Evolutionary conservation across 2,113 vertebrate species (phyloP).

Genomic region (Ophthalmolycus amberensis): DNA sequence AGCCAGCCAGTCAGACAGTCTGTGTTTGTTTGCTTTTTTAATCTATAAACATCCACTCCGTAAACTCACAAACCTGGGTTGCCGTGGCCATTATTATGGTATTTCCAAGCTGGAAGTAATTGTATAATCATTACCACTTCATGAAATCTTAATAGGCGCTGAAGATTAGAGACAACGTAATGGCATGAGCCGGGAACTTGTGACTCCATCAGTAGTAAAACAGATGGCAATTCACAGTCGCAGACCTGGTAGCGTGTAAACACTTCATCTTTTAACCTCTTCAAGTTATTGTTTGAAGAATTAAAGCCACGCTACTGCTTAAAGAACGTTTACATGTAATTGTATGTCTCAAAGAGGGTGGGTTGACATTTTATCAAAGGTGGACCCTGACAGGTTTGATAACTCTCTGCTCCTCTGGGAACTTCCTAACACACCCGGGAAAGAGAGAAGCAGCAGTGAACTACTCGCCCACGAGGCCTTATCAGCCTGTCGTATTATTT

Average conservation of each 20-base stretch:
- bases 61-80: constrained; percentile 65
- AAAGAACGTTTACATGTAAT: background rate
- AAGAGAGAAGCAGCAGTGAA: constrained; percentile 49
- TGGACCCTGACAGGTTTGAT: constrained; percentile 55
- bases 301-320: background rate
- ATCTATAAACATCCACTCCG: constrained; percentile 75
- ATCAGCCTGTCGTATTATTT: constrained; percentile 72
- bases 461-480: constrained; percentile 67
- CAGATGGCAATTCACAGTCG: constrained; percentile 14
- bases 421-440: constrained; percentile 41
- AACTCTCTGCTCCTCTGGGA: constrained; percentile 48
- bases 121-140: constrained; percentile 76
- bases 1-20: constrained; percentile 49
- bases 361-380: constrained; percentile 58
- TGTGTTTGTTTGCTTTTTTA: constrained; percentile 58
- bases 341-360: background rate
- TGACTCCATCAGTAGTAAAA: constrained; percentile 68
- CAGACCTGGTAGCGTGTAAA: background rate
- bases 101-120: constrained; percentile 68
- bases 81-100: constrained; percentile 47
- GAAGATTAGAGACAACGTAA: constrained; percentile 64
- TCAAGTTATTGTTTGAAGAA: background rate
- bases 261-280: background rate
- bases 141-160: constrained; percentile 78
- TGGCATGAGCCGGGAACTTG: constrained; percentile 53